phyloP scores from a whole-genome alignment of 2,113 vertebrate genomes.

The Halcyon malimbica region DNA sequence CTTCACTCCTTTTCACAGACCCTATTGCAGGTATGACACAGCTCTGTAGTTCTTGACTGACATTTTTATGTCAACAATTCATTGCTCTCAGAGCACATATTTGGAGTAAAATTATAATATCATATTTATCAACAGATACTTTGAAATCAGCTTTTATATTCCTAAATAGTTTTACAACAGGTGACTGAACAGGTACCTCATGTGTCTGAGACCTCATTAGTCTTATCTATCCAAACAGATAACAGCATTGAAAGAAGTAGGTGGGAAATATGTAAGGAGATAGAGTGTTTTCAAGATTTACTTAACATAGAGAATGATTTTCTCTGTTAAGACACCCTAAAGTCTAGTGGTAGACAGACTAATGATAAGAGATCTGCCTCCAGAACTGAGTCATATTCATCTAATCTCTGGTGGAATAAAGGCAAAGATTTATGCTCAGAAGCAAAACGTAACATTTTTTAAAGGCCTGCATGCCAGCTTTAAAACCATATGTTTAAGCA shows the following conservation, averaged over 20 bases:
- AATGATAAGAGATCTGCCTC: not conserved
- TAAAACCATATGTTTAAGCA: conserved; percentile 39
- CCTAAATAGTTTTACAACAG: not conserved
- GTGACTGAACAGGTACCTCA: not conserved
- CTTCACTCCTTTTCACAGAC: not conserved
- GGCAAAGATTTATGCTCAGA: not conserved
- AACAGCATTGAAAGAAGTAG: not conserved
- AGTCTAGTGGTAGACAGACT: not conserved
- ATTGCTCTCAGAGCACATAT: not conserved
- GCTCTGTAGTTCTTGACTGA: not conserved
- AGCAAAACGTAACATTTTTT: not conserved
- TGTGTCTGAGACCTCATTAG: not conserved
- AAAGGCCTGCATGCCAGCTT: conserved; percentile 31
- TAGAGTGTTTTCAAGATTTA: not conserved
- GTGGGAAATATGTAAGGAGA: not conserved
- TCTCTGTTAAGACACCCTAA: not conserved
- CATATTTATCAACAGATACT: not conserved
- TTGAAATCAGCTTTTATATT: not conserved
- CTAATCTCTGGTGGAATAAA: not conserved
- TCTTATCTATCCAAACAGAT: not conserved
- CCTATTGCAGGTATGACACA: not conserved
- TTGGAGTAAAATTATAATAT: not conserved
- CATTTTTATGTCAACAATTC: not conserved
- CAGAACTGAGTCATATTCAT: not conserved
- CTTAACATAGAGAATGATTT: not conserved